A percentile compares a stretch with the other conserved stretches of the same genome.
These are phyloP conservation scores for Papilio protenor DNA, from an alignment of 2,888 invertebrate species.

Conservation along the genomic window DNA sequence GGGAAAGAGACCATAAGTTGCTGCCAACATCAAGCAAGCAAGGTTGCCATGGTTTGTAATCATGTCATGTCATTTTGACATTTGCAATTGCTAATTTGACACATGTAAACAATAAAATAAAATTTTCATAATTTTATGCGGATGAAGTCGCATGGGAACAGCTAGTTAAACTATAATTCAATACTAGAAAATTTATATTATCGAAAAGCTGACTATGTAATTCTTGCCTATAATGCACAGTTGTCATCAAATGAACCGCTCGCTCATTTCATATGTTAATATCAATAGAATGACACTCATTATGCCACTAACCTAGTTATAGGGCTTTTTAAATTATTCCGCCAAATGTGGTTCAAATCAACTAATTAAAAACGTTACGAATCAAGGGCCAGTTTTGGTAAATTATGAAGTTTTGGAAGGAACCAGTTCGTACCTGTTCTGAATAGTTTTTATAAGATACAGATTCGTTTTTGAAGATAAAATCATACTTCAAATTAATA, in stretches of 20 bases:
- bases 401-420: neutral
- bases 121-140: too few species aligned
- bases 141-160: too few species aligned
- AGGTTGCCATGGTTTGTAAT: too few species aligned
- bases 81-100: too few species aligned
- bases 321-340: constrained; percentile 17
- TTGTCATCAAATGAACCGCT: constrained; percentile 7
- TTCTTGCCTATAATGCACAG: neutral
- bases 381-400: constrained; percentile 13
- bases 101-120: too few species aligned
- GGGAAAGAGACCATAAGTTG: too few species aligned
- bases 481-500: too few species aligned
- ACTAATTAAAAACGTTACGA: constrained; percentile 27
- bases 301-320: constrained; percentile 14
- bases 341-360: constrained; percentile 13
- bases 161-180: too few species aligned
- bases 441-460: neutral
- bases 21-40: too few species aligned
- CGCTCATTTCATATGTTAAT: constrained; percentile 27
- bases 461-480: neutral
- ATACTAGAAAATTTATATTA: too few species aligned
- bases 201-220: too few species aligned
- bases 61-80: too few species aligned
- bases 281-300: neutral
- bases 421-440: constrained; percentile 19